phyloP scores from a whole-genome alignment of 2,888 invertebrate genomes.

The Drosophila nigricruria region DNA sequence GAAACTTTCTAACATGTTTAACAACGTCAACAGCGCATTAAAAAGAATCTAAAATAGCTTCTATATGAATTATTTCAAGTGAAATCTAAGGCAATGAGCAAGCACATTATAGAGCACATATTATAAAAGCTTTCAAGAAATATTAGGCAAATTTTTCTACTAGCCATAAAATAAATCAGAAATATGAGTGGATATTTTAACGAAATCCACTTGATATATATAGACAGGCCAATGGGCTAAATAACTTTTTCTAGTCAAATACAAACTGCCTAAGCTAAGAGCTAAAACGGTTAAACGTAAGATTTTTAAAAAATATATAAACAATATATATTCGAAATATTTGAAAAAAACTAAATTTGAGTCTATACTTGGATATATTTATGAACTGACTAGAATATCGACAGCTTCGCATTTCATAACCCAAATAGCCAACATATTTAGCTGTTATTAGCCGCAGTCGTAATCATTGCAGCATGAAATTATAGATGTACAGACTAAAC shows the following conservation, averaged over 20 bases:
- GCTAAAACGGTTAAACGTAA: not conserved
- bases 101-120: not conserved
- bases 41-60: not conserved
- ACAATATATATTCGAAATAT: too few relatives aligned
- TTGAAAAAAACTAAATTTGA: too few relatives aligned
- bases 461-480: slow-evolving; percentile 77
- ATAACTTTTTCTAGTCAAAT: too few relatives aligned
- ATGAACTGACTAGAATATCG: slow-evolving; percentile 42
- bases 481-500: slow-evolving; percentile 18
- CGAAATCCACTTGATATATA: too few relatives aligned
- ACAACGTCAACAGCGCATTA: slow-evolving; percentile 23
- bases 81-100: not conserved
- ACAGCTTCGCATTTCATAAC: slow-evolving; percentile 51
- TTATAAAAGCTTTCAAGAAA: not conserved
- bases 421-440: slow-evolving; percentile 48
- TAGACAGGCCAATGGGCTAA: too few relatives aligned
- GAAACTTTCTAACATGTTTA: slow-evolving; percentile 37
- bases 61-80: slow-evolving; percentile 6
- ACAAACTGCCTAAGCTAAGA: too few relatives aligned
- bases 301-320: not conserved
- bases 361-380: too few relatives aligned
- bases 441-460: slow-evolving; percentile 27
- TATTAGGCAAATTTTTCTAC: not conserved
- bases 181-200: not conserved
- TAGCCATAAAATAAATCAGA: not conserved